A percentile compares a stretch with the other conserved stretches of the same genome.
phyloP scores from a whole-genome alignment of 2,113 vertebrate species.

The Xenopus borealis region DNA sequence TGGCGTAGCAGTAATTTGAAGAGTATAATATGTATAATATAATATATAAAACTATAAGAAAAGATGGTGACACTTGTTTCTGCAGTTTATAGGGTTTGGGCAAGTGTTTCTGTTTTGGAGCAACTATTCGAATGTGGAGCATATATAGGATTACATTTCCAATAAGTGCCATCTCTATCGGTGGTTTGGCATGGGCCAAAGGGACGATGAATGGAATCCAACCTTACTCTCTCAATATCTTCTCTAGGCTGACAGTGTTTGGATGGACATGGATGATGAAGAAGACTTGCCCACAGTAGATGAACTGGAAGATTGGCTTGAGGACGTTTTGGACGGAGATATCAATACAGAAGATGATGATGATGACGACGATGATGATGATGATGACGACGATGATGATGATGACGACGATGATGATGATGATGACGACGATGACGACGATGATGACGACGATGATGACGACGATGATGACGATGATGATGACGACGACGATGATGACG shows the following conservation, averaged over 20 bases:
- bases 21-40: too few relatives aligned
- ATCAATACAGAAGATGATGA: constrained; percentile 81
- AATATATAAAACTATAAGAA: too few relatives aligned
- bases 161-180: too few relatives aligned
- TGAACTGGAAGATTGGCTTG: constrained; percentile 83
- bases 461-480: constrained; percentile 65
- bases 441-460: constrained; percentile 57
- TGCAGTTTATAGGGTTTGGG: too few relatives aligned
- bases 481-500: constrained; percentile 51
- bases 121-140: too few relatives aligned
- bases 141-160: too few relatives aligned
- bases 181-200: too few relatives aligned
- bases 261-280: constrained; percentile 87
- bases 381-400: constrained; percentile 60
- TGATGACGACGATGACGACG: constrained; percentile 51
- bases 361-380: constrained; percentile 60
- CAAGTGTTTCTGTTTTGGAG: too few relatives aligned
- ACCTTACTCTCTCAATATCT: neutral
- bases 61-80: too few relatives aligned
- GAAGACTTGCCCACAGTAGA: constrained; percentile 80
- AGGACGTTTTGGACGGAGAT: constrained; percentile 80
- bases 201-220: too few relatives aligned
- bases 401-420: constrained; percentile 57
- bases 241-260: constrained; percentile 83
- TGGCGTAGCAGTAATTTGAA: too few relatives aligned